Base-by-base conservation (phyloP, 37 sponge, comb jelly and placozoan species). In the Aplysina aerophoba region DNA sequence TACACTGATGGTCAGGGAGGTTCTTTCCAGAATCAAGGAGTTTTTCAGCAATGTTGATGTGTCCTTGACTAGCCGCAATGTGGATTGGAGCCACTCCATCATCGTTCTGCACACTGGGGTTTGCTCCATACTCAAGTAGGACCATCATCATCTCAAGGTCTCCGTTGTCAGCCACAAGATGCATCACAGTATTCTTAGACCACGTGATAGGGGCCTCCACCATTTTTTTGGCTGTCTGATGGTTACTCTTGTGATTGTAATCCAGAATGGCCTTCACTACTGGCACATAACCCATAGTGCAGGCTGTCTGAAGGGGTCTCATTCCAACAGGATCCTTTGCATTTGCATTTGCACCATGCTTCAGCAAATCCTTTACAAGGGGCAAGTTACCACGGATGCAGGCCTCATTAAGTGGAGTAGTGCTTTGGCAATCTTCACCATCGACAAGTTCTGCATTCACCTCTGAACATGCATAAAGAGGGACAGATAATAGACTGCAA, bases 361-460 rank as follows among this genome's bases (percentile, higher is more conserved):
- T 59, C 55, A 94, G 82, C 27, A 96, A 59, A 60, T 33, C 83
- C 62, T 90, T 85, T 15, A 96, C 91, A 15, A 93, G 89, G 36
- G 79, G 72, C 31, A 65, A 15, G 53, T 89, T 80, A 0, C 93
- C 93, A 59, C 59, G 21, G 6, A 68, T 61, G 87, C 93, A 93
- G 27, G 96, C 96, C 31, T 91, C 89, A 65, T 96, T 93, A 15
- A 96, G 91, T 1, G 96, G 93, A 0, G 92, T 93, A 79, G 88
- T 81, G 15, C 72, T 67, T 24, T 93, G 84, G 24, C 91, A 86
- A 40, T 96, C 96, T n/a, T n/a, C n/a, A n/a, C n/a, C n/a, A n/a
- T n/a, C n/a, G n/a, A n/a, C n/a, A n/a, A n/a, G n/a, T n/a, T n/a
- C n/a, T n/a, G n/a, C n/a, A n/a, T n/a, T n/a, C n/a, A n/a, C n/a